These are phyloP conservation scores for Philaethria dido DNA, from an alignment of 2,888 invertebrate species.

Conservation along the genomic window DNA sequence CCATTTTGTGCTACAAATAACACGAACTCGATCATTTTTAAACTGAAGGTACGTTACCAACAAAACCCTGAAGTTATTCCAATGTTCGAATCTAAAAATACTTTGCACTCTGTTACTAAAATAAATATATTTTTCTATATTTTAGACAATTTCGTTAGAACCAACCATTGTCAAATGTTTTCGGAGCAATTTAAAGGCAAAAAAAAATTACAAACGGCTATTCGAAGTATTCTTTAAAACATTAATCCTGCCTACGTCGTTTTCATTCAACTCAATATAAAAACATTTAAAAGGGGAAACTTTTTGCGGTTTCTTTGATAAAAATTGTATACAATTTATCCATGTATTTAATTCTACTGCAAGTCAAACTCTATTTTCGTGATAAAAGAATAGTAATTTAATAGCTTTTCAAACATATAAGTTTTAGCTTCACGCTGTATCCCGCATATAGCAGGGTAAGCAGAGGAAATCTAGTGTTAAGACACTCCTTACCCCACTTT, in stretches of 20 bases:
- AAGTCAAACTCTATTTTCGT: neutral
- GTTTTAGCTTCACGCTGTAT: too few relatives aligned
- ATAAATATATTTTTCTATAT: neutral
- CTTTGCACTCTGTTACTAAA: slow-evolving; percentile 6
- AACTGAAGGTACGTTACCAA: too few relatives aligned
- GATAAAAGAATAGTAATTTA: too few relatives aligned
- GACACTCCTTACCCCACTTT: too few relatives aligned
- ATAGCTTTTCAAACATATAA: too few relatives aligned
- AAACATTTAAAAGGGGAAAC: slow-evolving; percentile 12
- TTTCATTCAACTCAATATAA: slow-evolving; percentile 1
- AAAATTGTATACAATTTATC: slow-evolving; percentile 10
- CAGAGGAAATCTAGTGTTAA: too few relatives aligned
- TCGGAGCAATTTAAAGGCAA: neutral
- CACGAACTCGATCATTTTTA: too few relatives aligned
- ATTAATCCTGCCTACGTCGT: slow-evolving; percentile 12
- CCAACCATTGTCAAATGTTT: neutral
- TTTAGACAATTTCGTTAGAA: neutral
- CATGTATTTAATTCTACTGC: neutral
- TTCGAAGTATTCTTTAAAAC: slow-evolving; percentile 13
- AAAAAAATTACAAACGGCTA: slow-evolving; percentile 1
- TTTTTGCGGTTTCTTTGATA: slow-evolving; percentile 16
- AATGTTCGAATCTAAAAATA: neutral
- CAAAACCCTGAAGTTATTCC: too few relatives aligned
- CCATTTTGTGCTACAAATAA: too few relatives aligned
- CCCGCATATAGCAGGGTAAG: too few relatives aligned